Base-by-base conservation (phyloP, 2,888 invertebrate species). In the Drosophila fulvimacula region DNA sequence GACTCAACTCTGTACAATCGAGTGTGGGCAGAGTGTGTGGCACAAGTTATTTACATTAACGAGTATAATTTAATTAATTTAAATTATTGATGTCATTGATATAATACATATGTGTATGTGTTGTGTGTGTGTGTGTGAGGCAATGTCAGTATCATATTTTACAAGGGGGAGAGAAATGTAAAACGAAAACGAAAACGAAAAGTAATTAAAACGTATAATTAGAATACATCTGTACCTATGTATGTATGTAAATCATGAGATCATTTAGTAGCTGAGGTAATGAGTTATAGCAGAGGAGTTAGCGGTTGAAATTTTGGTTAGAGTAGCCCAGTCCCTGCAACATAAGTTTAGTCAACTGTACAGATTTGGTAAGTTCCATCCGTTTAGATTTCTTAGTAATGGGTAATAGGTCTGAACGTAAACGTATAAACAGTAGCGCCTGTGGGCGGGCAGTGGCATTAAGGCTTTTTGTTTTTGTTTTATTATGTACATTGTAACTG, bases 1-100 rank as follows among this genome's bases (percentile, higher is more conserved):
- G 91, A 89, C 76, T 92, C 92, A 85, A 91, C 90, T 83, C 92
- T 92, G 81, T 61, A 61, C 69, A 67, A 53, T 46, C 61, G 27
- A 30, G 69, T 52, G 66, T 72, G 52, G 65, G 19, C 52, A 51
- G 57, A 65, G 66, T 71, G 17, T 41, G 60, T 58, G 66, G 52
- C 73, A 71, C 58, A 75, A 69, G 60, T 88, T 88, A 88, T 88
- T 85, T 88, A 90, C 90, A 87, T 63, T 77, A 64, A 58, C 62
- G 51, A 56, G 55, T 75, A 80, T 82, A 65, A 76, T 55, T 55
- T 80, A 67, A 76, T 57, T 60, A 64, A 42, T 64, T 61, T 52
- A 39, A 64, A 60, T 67, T 56, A 61, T 76, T 68, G 49, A 72
- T 69, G 64, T 24, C 60, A 62, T 70, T 66, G n/a, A 56, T 70